phyloP scores from a whole-genome alignment of 2,888 invertebrate species.

The Fissipunctia ypsillon region DNA sequence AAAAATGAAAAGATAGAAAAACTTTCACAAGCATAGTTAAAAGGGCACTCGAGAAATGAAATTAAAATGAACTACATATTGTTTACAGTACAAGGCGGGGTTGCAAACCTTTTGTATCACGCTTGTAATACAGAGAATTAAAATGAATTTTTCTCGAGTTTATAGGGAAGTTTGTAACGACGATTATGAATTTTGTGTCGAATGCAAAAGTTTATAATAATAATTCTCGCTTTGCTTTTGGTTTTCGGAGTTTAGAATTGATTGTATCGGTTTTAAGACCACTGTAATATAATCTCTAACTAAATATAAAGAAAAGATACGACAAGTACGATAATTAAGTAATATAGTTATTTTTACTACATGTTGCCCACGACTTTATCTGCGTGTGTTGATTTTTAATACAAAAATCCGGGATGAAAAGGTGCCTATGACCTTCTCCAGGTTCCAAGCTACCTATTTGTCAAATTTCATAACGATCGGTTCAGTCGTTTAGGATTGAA shows the following conservation, averaged over 20 bases:
- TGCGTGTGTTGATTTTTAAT: too few species aligned
- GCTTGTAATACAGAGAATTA: conserved; percentile 6
- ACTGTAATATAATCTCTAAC: not conserved
- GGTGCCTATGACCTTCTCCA: too few species aligned
- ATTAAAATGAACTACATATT: conserved; percentile 76
- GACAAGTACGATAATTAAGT: too few species aligned
- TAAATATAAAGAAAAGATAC: not conserved
- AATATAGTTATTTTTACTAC: too few species aligned
- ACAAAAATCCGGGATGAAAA: too few species aligned
- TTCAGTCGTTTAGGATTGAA: not conserved
- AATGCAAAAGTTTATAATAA: conserved; percentile 32
- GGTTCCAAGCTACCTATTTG: too few species aligned
- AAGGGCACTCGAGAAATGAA: conserved; percentile 69
- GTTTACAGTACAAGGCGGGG: conserved; percentile 70
- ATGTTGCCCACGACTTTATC: too few species aligned
- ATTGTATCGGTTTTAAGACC: not conserved
- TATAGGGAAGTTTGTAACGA: conserved; percentile 10
- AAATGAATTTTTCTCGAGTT: conserved; percentile 52
- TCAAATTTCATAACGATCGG: not conserved
- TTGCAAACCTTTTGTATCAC: conserved; percentile 52
- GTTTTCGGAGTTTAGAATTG: conserved; percentile 12
- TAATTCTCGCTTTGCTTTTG: conserved; percentile 3
- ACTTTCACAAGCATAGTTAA: conserved; percentile 47
- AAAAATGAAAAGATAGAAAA: conserved; percentile 62
- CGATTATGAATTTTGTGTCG: conserved; percentile 25